Base-by-base conservation (phyloP, 2,113 vertebrate species). In the Mormoops blainvillei region DNA sequence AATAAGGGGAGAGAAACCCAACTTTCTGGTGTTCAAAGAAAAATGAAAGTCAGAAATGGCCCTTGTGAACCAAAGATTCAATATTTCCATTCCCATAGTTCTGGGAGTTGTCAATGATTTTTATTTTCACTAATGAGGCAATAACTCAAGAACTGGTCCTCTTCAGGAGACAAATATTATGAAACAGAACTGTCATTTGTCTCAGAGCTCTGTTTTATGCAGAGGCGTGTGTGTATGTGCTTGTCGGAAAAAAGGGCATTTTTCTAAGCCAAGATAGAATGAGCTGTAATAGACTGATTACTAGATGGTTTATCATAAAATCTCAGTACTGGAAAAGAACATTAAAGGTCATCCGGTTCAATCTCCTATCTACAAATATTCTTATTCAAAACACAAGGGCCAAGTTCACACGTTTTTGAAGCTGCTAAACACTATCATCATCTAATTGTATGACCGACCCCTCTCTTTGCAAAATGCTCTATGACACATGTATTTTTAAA, bases 41-140 rank as follows among this genome's bases (percentile, higher is more conserved):
- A 97, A 87, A 82, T 91, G 38, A 77, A 84, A 86, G 91, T 95
- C 77, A 87, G 77, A 96, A 98, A 94, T 43, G 80, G 20, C 18
- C 58, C 4, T 81, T 48, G 71, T 50, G 61, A 92, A 92, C 71
- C 36, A 1, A 2, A 92, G 26, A 1, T 4, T 90, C 33, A 85
- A 24, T 45, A 85, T 56, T 94, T 96, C 82, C 71, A 63, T 92
- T 96, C 36, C 36, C n/a, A 43, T 88, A 91, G 84, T 90, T 93
- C 92, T 94, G 41, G 45, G 67, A 96, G 76, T 87, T 90, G 77
- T 87, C 80, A 70, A 89, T 97, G 94, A 97, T 94, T 97, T 86
- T 97, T 97, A 97, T 94, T 98, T 97, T 89, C 81, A 80, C 41
- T 97, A 97, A 97, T 65, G 84, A 97, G 87, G 87, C 87, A 95